Conservation (phyloP, 1,140 invertebrate species). For the Caenorhabditis elegans region WBcel235 BX284605.5:9031001-9031500, state of each 20-base stretch:
- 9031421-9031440: not conserved
- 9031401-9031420: not conserved
- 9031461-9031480: not conserved
- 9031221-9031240: too few relatives aligned
- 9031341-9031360: constrained; percentile 20
- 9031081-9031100: constrained; percentile 16
- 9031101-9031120: constrained; percentile 33
- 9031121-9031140: constrained; percentile 4
- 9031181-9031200: not conserved
- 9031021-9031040: not conserved
- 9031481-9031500: not conserved
- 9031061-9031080: not conserved
- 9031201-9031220: too few relatives aligned
- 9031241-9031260: too few relatives aligned
- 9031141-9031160: not conserved
- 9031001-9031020: constrained; percentile 8
- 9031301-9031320: not conserved
- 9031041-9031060: constrained; percentile 33
- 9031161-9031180: constrained; percentile 33
- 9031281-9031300: constrained; percentile 28
- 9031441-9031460: not conserved
- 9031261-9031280: constrained; percentile 23
- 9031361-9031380: constrained; percentile 15
- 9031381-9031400: not conserved
- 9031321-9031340: constrained; percentile 16